Evolutionary conservation across 2,888 invertebrate species (phyloP), one percentile per base, ranked within the genome.

Genomic region (Volucella inanis): DNA sequence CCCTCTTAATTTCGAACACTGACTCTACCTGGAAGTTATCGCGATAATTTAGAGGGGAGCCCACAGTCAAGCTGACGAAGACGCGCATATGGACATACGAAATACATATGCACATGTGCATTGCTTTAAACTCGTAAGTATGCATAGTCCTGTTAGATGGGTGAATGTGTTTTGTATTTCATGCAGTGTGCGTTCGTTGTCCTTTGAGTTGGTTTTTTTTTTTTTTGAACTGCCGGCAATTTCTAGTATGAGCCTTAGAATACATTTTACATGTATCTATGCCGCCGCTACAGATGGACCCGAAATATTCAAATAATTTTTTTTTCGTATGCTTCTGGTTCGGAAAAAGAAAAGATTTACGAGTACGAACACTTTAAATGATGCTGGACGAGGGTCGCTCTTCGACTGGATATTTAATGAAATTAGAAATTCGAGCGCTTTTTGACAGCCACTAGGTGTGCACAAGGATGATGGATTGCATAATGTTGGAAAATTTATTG

Each of bases 1-100:
- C 67, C 82, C 67, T 72, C 76, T 64, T 68, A 64, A 67, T 74
- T 62, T 68, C 67, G 43, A 83, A 83, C 68, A 31, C 31, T 78
- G 78, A 83, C 72, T 82, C 59, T 83, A 72, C 82, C 82, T 83
- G 78, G 64, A 61, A 55, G 50, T 61, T 41, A 47, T 50, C 39
- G 71, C 71, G 71, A 77, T 62, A 61, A 59, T 18, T 55, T 45
- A 78, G 49, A 54, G 61, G 22, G 45, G 59, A 6, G 18, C 31
- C 22, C 22, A 2, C 22, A 22, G 22, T 22, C 22, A 22, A 22
- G 22, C 22, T 22, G 22, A 22, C 4, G 22, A 31, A 31, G 18
- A 22, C 4, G 10, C 22, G 31, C 50, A 57, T 47, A 54, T 10
- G 47, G 74, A 45, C 39, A 38, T 52, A 31, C 47, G 18, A 50